Conservation (phyloP, 2,113 vertebrate species). For the Furnarius figulus region DNA sequence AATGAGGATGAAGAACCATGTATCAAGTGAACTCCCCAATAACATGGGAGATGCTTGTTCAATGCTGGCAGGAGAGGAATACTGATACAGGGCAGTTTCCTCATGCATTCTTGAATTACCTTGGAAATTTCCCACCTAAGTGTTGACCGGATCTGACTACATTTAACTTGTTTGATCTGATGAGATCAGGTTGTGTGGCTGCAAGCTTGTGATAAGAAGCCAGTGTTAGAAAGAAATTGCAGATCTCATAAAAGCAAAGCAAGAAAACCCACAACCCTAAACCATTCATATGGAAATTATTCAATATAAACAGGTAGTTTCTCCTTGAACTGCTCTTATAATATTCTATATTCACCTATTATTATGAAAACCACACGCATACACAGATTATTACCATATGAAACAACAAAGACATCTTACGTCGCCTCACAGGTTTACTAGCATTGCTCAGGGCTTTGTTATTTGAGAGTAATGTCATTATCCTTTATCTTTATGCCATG, state of each 20-base stretch:
- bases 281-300: not conserved
- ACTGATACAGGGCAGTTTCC: not conserved
- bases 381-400: not conserved
- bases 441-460: not conserved
- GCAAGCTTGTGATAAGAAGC: slow-evolving; percentile 29
- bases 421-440: not conserved
- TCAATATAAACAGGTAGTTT: not conserved
- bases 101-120: not conserved
- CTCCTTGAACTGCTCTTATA: not conserved
- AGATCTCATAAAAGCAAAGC: not conserved
- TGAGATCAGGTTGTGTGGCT: slow-evolving; percentile 9
- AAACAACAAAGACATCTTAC: not conserved
- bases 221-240: not conserved
- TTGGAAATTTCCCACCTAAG: not conserved
- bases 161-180: slow-evolving; percentile 6
- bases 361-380: not conserved
- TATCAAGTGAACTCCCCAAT: not conserved
- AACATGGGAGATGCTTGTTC: not conserved
- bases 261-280: not conserved
- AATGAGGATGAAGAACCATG: not conserved
- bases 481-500: slow-evolving; percentile 1
- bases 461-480: not conserved
- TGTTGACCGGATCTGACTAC: not conserved
- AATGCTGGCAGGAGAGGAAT: not conserved
- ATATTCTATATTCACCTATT: not conserved